Evolutionary conservation across 2,113 vertebrate species (phyloP).

Genomic region (Paedocypris sp.): DNA sequence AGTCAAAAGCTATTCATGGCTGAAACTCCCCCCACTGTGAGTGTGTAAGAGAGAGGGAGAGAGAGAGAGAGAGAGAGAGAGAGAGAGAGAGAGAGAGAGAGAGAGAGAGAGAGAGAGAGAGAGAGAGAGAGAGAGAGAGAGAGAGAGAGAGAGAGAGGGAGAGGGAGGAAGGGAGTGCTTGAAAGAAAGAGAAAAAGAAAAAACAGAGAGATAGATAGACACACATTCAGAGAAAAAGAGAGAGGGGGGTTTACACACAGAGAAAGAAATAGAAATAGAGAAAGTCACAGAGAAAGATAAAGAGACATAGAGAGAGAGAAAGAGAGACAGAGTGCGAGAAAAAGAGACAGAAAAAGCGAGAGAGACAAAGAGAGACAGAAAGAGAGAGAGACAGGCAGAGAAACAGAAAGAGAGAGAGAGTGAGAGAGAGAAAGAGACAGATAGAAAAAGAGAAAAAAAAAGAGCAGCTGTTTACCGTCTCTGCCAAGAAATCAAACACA

Average conservation of each 20-base stretch:
- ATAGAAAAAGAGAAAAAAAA: too few relatives aligned
- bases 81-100: background rate
- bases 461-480: background rate
- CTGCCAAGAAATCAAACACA: background rate
- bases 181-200: background rate
- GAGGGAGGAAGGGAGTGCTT: background rate
- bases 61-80: background rate
- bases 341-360: background rate
- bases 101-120: background rate
- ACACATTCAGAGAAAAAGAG: too few relatives aligned
- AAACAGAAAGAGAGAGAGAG: background rate
- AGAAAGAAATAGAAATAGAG: background rate
- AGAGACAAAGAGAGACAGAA: background rate
- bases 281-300: background rate
- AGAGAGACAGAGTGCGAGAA: background rate
- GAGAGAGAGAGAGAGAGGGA: background rate
- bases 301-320: too few relatives aligned
- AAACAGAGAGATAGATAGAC: too few relatives aligned
- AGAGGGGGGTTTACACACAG: background rate
- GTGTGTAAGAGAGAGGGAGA: background rate
- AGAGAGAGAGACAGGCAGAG: background rate
- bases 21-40: background rate
- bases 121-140: background rate
- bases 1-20: constrained; percentile 1
- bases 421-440: background rate